Percentiles rank a stretch among this genome's conserved stretches.
These are phyloP conservation scores for Amiota minor DNA, from an alignment of 2,888 invertebrate genomes.

Conservation along the genomic window DNA sequence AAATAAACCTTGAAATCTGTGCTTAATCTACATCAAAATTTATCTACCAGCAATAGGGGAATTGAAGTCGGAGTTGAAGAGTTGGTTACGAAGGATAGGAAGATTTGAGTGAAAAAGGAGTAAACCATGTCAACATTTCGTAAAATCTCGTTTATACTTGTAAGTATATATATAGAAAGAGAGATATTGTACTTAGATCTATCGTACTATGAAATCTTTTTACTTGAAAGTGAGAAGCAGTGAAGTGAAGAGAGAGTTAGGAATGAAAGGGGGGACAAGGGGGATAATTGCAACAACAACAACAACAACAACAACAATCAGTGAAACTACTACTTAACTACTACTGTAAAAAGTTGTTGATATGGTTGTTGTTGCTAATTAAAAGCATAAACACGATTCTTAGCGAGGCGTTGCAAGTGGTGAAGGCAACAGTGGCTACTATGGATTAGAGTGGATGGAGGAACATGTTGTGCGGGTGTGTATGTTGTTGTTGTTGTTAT, in stretches of 20 bases:
- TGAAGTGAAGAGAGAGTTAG: background rate
- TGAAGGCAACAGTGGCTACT: background rate
- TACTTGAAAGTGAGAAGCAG: background rate
- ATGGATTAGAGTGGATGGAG: no score
- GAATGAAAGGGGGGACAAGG: conserved; percentile 23
- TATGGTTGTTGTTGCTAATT: conserved; percentile 64
- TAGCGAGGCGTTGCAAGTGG: conserved; percentile 58
- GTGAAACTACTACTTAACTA: conserved; percentile 42
- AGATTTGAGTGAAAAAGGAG: conserved; percentile 48
- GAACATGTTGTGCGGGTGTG: background rate
- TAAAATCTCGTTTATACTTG: conserved; percentile 39
- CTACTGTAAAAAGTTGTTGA: conserved; percentile 55
- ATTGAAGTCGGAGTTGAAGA: conserved; percentile 10
- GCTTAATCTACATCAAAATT: conserved; percentile 62
- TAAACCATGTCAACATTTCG: conserved; percentile 66
- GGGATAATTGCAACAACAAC: background rate
- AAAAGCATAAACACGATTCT: conserved; percentile 69
- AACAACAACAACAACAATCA: conserved; percentile 41
- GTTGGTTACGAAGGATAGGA: conserved; percentile 37
- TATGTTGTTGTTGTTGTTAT: background rate
- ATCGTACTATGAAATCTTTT: conserved; percentile 62
- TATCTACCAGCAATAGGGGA: conserved; percentile 42
- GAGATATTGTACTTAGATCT: conserved; percentile 48
- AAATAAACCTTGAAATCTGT: no score
- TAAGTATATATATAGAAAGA: no score